phyloP scores from a whole-genome alignment of 2,888 invertebrate genomes.

The Siphlonurus alternatus region DNA sequence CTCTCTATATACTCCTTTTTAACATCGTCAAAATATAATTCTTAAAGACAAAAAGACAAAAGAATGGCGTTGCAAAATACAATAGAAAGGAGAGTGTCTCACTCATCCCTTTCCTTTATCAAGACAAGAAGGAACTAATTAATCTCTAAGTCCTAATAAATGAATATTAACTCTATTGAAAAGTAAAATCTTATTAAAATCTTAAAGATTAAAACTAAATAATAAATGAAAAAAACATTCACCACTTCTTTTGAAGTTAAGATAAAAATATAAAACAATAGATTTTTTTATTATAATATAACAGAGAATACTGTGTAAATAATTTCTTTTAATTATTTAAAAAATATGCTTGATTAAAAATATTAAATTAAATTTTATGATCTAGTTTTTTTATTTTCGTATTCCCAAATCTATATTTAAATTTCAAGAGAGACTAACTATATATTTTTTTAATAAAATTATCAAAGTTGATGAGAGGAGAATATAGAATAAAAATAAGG shows the following conservation, averaged over 20 bases:
- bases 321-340: background rate
- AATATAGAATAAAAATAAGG: too few relatives aligned
- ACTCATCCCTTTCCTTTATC: background rate
- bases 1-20: too few relatives aligned
- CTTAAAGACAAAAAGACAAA: background rate
- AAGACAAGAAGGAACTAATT: background rate
- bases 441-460: background rate
- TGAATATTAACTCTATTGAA: slow-evolving; percentile 2
- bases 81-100: background rate
- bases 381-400: background rate
- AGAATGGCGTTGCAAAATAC: background rate
- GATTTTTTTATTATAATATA: background rate
- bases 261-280: background rate
- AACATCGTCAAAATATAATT: background rate
- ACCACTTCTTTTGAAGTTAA: background rate
- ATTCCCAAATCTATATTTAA: background rate
- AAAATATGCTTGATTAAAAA: background rate
- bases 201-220: background rate
- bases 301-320: background rate
- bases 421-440: background rate
- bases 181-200: background rate
- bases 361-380: background rate
- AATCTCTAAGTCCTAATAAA: slow-evolving; percentile 3
- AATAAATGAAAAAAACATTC: too few relatives aligned
- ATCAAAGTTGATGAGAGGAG: background rate